Conservation (phyloP, 2,113 vertebrate species). For the Micromys minutus region DNA sequence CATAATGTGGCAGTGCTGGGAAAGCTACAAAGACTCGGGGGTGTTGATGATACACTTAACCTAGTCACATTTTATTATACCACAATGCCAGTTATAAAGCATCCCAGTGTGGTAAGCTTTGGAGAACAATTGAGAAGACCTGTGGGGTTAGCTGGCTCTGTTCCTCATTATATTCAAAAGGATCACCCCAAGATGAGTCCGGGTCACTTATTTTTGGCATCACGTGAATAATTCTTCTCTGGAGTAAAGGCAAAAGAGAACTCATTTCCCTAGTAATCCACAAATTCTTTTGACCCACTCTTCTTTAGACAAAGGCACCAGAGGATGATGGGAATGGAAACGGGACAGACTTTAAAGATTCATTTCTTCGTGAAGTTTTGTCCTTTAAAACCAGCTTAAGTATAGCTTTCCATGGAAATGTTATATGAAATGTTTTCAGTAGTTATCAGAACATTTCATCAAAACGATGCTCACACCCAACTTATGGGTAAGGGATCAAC, state of each 20-base stretch:
- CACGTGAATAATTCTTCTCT: neutral
- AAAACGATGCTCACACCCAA: slow-evolving; percentile 21
- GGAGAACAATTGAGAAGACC: slow-evolving; percentile 5
- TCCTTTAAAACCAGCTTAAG: slow-evolving; percentile 42
- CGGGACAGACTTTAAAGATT: neutral
- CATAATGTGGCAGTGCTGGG: neutral
- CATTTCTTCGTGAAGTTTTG: slow-evolving; percentile 22
- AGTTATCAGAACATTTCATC: slow-evolving; percentile 52
- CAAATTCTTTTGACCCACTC: neutral
- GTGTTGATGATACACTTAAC: neutral
- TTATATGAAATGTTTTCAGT: slow-evolving; percentile 38
- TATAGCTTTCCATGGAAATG: neutral
- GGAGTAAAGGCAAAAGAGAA: neutral
- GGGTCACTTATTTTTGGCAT: slow-evolving; percentile 15
- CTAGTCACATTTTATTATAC: slow-evolving; percentile 25
- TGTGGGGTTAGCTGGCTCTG: neutral
- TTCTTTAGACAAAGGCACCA: slow-evolving; percentile 23
- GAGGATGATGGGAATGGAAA: neutral
- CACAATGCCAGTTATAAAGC: slow-evolving; percentile 2
- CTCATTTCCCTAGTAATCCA: neutral
- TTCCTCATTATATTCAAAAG: neutral
- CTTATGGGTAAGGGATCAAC: slow-evolving; percentile 12
- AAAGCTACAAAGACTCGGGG: neutral
- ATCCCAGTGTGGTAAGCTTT: neutral
- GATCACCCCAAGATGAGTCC: neutral